These are phyloP conservation scores for Chironomus tentans DNA, from an alignment of 2,888 invertebrate genomes.

Conservation along the genomic window DNA sequence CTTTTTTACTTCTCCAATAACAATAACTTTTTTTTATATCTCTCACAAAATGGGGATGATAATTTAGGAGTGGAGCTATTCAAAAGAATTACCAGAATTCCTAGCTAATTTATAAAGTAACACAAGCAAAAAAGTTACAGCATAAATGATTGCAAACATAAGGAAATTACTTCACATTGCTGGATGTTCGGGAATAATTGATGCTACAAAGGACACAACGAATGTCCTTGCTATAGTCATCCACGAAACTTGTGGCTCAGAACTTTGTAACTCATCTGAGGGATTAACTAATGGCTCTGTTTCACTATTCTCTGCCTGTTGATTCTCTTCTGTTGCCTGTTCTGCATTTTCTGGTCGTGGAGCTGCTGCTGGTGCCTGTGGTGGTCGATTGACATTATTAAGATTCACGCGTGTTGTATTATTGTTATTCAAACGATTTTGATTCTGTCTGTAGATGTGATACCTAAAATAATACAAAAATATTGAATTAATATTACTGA, in stretches of 20 bases:
- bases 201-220: conserved; percentile 86
- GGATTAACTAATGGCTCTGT: background rate
- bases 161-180: conserved; percentile 34
- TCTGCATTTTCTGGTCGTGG: conserved; percentile 27
- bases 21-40: too few species aligned
- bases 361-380: conserved; percentile 17
- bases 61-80: background rate
- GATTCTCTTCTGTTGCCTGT: background rate
- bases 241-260: conserved; percentile 21
- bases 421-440: conserved; percentile 56
- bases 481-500: background rate
- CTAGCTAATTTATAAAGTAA: background rate
- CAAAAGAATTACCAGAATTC: background rate
- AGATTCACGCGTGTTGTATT: conserved; percentile 28
- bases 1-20: too few species aligned
- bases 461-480: conserved; percentile 27
- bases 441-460: conserved; percentile 54
- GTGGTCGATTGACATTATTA: conserved; percentile 25
- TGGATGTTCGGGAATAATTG: conserved; percentile 84
- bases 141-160: background rate
- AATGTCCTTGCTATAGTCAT: conserved; percentile 80
- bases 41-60: too few species aligned
- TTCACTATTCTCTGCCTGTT: background rate
- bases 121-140: background rate
- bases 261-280: background rate